A percentile compares a stretch with the other conserved stretches of the same genome.
phyloP scores from a whole-genome alignment of 2,113 vertebrate genomes.

The Neolamprologus caudopunctatus region DNA sequence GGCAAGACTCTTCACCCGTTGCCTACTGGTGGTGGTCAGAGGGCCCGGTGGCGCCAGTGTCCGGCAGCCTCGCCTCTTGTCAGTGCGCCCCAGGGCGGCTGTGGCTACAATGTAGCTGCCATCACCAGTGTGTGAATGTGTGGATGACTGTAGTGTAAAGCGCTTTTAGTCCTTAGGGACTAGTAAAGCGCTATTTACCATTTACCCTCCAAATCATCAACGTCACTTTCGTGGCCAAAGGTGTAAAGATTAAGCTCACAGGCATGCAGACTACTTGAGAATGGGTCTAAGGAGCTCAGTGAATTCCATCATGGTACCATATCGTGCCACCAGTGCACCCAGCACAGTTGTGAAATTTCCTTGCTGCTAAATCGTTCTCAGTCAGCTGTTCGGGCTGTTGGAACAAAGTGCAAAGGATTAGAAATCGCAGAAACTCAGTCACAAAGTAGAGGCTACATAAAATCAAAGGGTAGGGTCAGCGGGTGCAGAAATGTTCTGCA shows the following conservation, averaged over 20 bases:
- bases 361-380: not conserved
- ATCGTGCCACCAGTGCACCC: not conserved
- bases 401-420: not conserved
- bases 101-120: not conserved
- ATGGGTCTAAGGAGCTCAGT: not conserved
- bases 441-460: not conserved
- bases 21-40: not conserved
- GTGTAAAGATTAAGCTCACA: not conserved
- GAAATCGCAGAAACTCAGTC: not conserved
- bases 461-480: rapidly evolving
- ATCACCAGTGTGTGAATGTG: rapidly evolving
- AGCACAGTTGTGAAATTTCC: not conserved
- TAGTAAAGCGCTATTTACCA: rapidly evolving
- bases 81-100: rapidly evolving
- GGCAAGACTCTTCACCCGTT: rapidly evolving
- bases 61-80: not conserved
- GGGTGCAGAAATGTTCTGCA: not conserved
- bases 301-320: not conserved
- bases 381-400: not conserved
- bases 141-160: not conserved
- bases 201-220: not conserved
- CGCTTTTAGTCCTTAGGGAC: not conserved
- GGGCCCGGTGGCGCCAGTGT: rapidly evolving
- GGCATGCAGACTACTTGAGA: not conserved
- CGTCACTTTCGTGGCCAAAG: not conserved